These are phyloP conservation scores for Drosophila busckii DNA, from an alignment of 1,140 invertebrate species.

Conservation along the genomic window DNA sequence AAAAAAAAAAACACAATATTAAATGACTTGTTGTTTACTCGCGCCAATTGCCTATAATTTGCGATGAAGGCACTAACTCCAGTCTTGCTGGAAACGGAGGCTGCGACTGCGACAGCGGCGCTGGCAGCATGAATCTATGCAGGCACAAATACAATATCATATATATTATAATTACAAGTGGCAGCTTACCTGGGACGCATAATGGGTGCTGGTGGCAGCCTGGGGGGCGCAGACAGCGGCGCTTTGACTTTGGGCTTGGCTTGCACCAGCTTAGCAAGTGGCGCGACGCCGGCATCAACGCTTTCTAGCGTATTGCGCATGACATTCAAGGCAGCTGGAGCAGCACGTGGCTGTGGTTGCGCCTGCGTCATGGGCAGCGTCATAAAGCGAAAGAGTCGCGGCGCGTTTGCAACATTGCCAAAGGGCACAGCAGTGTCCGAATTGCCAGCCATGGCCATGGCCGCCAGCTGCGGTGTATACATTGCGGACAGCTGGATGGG, in stretches of 20 bases:
- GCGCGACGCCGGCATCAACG: slow-evolving; percentile 46
- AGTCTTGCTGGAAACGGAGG: slow-evolving; percentile 48
- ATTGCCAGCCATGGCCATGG: slow-evolving; percentile 1
- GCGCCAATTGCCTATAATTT: slow-evolving; percentile 66
- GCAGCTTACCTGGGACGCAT: slow-evolving; percentile 20
- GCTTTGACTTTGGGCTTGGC: slow-evolving; percentile 14
- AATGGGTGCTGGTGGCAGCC: slow-evolving; percentile 1
- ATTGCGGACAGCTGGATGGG: slow-evolving; percentile 67
- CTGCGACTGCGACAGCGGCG: too few relatives aligned
- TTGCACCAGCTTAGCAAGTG: slow-evolving; percentile 23
- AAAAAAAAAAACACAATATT: background rate
- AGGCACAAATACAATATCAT: background rate
- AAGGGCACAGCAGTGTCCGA: slow-evolving; percentile 2
- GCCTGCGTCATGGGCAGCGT: slow-evolving; percentile 9
- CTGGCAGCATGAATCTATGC: slow-evolving; percentile 35
- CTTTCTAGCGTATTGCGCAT: slow-evolving; percentile 55
- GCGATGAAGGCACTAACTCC: slow-evolving; percentile 66
- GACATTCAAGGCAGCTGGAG: slow-evolving; percentile 17
- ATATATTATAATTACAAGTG: background rate
- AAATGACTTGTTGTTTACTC: slow-evolving; percentile 18
- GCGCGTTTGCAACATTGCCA: slow-evolving; percentile 1
- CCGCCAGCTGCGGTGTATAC: slow-evolving; percentile 47
- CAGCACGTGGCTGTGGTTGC: background rate
- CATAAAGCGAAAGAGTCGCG: slow-evolving; percentile 43
- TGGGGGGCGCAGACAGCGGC: background rate